Conservation (phyloP, 2,797 vertebrate genomes). For the Carduelis carduelis region DNA sequence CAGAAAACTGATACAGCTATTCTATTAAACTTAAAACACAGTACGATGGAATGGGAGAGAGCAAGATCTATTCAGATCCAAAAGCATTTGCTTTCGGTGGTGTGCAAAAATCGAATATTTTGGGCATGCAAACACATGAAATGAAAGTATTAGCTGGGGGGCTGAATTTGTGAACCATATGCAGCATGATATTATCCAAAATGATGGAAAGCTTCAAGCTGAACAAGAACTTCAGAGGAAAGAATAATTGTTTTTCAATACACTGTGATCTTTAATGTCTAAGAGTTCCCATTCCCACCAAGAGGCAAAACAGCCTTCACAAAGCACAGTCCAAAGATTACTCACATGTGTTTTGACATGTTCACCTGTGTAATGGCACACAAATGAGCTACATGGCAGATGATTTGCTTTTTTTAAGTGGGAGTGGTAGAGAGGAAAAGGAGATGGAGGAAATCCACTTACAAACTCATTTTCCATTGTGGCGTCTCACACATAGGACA, state of each 20-base stretch:
- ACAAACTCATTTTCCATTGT: background rate
- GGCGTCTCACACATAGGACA: background rate
- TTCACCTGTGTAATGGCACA: background rate
- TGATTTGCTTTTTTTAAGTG: background rate
- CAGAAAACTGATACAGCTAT: background rate
- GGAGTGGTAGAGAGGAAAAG: background rate
- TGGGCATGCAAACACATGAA: background rate
- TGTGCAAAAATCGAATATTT: background rate
- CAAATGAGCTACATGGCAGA: background rate
- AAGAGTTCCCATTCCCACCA: background rate
- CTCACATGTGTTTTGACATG: background rate
- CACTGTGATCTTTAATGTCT: background rate
- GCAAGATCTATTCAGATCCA: background rate
- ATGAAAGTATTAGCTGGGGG: slow-evolving; percentile 7
- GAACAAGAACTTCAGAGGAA: background rate
- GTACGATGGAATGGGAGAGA: background rate
- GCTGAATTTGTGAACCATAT: background rate
- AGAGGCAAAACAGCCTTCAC: background rate
- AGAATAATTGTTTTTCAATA: background rate
- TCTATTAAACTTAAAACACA: background rate
- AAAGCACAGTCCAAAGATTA: background rate
- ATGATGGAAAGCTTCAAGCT: background rate
- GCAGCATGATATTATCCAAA: background rate
- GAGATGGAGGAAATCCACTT: background rate
- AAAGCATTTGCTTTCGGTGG: background rate